Conservation (phyloP, 1,140 invertebrate species). For the Armadillidium nasatum region DNA sequence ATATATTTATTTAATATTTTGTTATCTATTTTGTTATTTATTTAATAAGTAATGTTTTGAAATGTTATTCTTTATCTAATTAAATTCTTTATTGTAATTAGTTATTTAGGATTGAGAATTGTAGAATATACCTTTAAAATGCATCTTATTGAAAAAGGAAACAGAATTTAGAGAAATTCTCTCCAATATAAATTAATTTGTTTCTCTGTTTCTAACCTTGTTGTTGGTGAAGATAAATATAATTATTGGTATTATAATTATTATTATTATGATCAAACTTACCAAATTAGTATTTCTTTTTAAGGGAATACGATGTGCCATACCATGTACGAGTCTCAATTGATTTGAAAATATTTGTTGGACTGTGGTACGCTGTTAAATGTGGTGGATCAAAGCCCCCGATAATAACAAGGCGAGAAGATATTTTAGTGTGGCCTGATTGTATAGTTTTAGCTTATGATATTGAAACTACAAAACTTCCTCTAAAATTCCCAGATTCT, state of each 20-base stretch:
- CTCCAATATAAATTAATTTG: too few relatives aligned
- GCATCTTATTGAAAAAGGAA: too few relatives aligned
- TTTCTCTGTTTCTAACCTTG: too few relatives aligned
- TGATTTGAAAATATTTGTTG: constrained; percentile 90
- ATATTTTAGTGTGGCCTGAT: constrained; percentile 87
- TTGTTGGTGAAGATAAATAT: too few relatives aligned
- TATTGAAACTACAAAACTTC: constrained; percentile 97
- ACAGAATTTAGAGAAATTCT: too few relatives aligned
- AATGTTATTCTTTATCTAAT: too few relatives aligned
- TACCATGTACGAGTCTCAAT: constrained; percentile 96
- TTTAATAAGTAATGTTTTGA: not conserved
- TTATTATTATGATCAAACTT: too few relatives aligned
- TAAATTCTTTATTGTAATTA: too few relatives aligned
- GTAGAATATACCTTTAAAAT: too few relatives aligned
- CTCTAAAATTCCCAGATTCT: constrained; percentile 94
- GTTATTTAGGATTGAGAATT: too few relatives aligned
- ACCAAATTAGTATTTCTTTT: constrained; percentile 30
- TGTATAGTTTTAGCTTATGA: constrained; percentile 94
- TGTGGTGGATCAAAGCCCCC: constrained; percentile 60
- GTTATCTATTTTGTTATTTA: not conserved
- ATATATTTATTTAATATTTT: too few relatives aligned
- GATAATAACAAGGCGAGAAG: constrained; percentile 68
- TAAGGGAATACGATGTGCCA: constrained; percentile 93
- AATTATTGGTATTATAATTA: too few relatives aligned
- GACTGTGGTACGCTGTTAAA: constrained; percentile 85